A percentile compares a stretch with the other conserved stretches of the same genome.
Evolutionary conservation across 2,888 invertebrate species (phyloP).

Genomic region (Asteroscopus sphinx): DNA sequence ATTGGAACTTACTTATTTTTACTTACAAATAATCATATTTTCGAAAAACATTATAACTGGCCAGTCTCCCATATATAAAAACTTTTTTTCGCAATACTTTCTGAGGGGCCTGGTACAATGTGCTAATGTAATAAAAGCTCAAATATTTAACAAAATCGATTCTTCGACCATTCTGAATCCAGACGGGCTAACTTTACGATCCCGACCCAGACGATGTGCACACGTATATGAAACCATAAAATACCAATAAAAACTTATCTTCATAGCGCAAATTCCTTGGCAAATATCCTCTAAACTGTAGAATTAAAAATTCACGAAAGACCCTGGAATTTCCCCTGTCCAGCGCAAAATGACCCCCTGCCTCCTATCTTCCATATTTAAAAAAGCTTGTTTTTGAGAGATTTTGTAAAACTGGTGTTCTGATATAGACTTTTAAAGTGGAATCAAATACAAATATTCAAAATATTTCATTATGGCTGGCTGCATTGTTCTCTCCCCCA

Average conservation of each 20-base stretch:
- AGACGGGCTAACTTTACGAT: slow-evolving; percentile 42
- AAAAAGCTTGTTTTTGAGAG: slow-evolving; percentile 52
- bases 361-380: slow-evolving; percentile 17
- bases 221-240: slow-evolving; percentile 46
- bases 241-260: slow-evolving; percentile 61
- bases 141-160: slow-evolving; percentile 20
- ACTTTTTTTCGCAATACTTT: no score
- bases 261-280: slow-evolving; percentile 70
- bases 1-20: no score
- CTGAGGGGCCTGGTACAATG: no score
- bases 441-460: slow-evolving; percentile 85
- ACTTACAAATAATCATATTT: no score
- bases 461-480: slow-evolving; percentile 83
- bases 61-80: no score
- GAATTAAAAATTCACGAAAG: slow-evolving; percentile 75
- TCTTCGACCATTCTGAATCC: slow-evolving; percentile 6
- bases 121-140: slow-evolving; percentile 10
- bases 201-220: slow-evolving; percentile 16
- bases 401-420: slow-evolving; percentile 62
- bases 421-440: slow-evolving; percentile 65
- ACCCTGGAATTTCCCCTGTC: slow-evolving; percentile 21
- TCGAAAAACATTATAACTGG: no score
- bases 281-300: slow-evolving; percentile 73
- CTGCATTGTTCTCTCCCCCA: slow-evolving; percentile 74
- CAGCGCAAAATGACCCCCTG: slow-evolving; percentile 26